Evolutionary conservation across 2,797 vertebrate species (phyloP).

Genomic region (Macropodus opercularis): DNA sequence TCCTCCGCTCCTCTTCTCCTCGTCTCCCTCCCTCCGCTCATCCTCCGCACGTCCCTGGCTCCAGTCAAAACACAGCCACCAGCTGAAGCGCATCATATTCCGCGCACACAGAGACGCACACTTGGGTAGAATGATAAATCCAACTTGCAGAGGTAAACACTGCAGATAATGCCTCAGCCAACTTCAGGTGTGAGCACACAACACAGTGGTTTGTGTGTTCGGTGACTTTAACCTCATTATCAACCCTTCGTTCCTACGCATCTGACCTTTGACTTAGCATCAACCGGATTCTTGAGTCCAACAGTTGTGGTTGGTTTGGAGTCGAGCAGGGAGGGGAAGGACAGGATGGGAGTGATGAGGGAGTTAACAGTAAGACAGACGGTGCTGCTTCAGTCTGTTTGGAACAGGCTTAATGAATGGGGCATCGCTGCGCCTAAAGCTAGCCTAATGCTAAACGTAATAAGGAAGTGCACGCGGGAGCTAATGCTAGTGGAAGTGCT

Average conservation of each 20-base stretch:
- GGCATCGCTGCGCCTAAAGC: conserved; percentile 29
- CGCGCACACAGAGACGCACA: conserved; percentile 14
- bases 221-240: conserved; percentile 8
- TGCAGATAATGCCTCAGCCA: conserved; percentile 28
- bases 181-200: conserved; percentile 11
- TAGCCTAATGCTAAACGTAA: conserved; percentile 63
- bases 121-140: conserved; percentile 10
- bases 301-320: too few relatives aligned
- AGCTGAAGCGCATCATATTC: conserved; percentile 19
- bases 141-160: conserved; percentile 17
- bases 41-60: conserved; percentile 14
- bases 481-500: conserved; percentile 52
- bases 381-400: conserved; percentile 59
- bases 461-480: conserved; percentile 43
- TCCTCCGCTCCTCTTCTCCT: conserved; percentile 2
- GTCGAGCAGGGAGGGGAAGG: conserved; percentile 28
- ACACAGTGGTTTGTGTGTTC: too few relatives aligned
- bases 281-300: neutral
- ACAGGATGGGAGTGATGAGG: conserved; percentile 59
- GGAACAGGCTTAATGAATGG: conserved; percentile 70
- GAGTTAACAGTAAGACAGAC: conserved; percentile 64
- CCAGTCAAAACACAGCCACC: conserved; percentile 36
- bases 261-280: conserved; percentile 19
- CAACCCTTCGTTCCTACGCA: conserved; percentile 19
- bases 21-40: conserved; percentile 10